These are phyloP conservation scores for Chloroceryle aenea DNA, from an alignment of 2,113 vertebrate species.

Conservation along the genomic window DNA sequence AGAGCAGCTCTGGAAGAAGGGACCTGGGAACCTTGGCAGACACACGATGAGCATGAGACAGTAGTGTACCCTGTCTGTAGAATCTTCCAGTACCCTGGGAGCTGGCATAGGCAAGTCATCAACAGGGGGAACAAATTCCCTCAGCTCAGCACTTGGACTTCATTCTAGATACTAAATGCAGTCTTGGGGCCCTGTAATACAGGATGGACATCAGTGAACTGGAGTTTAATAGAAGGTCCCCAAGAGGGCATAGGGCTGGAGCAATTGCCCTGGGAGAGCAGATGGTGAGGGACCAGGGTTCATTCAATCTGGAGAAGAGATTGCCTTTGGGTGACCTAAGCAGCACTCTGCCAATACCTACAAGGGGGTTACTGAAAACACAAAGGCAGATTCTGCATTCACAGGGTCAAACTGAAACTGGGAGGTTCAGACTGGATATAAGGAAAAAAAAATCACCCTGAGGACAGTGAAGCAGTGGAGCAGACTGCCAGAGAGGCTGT, in stretches of 20 bases:
- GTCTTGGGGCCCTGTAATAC: not conserved
- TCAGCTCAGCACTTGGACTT: not conserved
- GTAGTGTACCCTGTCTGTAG: not conserved
- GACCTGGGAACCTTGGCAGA: too few relatives aligned
- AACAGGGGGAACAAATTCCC: not conserved
- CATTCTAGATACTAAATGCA: not conserved
- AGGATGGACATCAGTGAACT: not conserved
- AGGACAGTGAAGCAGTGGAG: not conserved
- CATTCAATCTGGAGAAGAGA: not conserved
- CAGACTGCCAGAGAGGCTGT: not conserved
- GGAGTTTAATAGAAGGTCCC: not conserved
- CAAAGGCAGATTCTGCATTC: not conserved
- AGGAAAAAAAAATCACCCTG: not conserved
- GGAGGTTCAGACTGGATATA: not conserved
- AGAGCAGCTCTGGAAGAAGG: not conserved
- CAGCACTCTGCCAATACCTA: not conserved
- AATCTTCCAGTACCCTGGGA: accelerated
- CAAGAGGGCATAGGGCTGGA: not conserved
- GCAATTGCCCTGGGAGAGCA: not conserved
- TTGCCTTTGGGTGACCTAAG: not conserved
- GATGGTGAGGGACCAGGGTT: not conserved
- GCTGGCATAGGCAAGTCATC: not conserved
- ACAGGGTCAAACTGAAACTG: not conserved
- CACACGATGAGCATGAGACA: too few relatives aligned
- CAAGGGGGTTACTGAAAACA: not conserved